Base-by-base conservation (phyloP, 2,113 vertebrate genomes). In the Channa argus region DNA sequence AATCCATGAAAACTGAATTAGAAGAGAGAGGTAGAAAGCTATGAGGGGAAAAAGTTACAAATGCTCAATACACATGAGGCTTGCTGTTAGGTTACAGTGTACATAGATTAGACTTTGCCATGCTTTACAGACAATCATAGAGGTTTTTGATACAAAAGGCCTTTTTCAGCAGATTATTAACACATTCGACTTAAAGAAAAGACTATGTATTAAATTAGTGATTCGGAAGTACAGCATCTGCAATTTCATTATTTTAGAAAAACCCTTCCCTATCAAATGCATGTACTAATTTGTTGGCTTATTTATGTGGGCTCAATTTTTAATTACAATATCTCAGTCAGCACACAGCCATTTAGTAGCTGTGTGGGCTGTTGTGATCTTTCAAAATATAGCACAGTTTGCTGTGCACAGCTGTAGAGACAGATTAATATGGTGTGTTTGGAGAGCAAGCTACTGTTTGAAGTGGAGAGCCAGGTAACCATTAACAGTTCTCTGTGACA, bases 341-440 rank as follows among this genome's bases (percentile, higher is more conserved):
- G 24, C 24, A 24, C 24, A 24, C 24, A 24, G 24, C 74, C 43
- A 64, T 58, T 67, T 64, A 77, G 14, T 73, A 73, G 78, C 78
- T 82, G 71, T 44, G 47, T 38, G 77, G 59, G 50, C 6, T 68
- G 49, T 41, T 72, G 38, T 69, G 53, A 71, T 72, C 72, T 77
- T 79, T 84, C 86, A 65, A 78, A 87, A 77, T 63, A 71, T 62
- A 70, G 61, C 71, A 46, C 61, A 75, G 71, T 81, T 84, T 75
- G 63, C 47, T 15, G 14, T 70, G 60, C 61, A 73, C 76, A 73
- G 77, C 76, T 84, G 83, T 62, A 24, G 41, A 61, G 43, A 68
- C 66, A 73, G 83, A 74, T 83, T 80, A 46, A 78, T 66, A 65
- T 58, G 36, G 45, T 53, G 43, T 75, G 72, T 83, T 85, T 71